Evolutionary conservation across 2,113 vertebrate species (phyloP).

Genomic region (Lagopus muta): DNA sequence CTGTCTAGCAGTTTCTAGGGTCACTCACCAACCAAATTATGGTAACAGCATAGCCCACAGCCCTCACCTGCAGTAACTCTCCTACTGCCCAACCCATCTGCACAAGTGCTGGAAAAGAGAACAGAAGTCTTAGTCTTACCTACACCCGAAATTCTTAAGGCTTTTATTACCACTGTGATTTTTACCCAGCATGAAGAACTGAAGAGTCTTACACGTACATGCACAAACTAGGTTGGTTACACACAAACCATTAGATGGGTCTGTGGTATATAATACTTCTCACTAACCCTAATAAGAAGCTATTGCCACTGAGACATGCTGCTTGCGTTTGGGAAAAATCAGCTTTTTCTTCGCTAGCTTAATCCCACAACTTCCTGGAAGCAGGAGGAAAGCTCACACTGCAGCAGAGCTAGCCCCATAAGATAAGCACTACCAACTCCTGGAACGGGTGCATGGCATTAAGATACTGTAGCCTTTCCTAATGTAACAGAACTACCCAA

Average conservation of each 20-base stretch:
- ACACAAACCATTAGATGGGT: not conserved
- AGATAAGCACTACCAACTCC: not conserved
- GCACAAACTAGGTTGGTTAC: not conserved
- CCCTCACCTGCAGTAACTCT: not conserved
- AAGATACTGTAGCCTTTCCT: not conserved
- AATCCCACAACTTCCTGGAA: not conserved
- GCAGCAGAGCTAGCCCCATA: not conserved
- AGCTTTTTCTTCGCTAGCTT: not conserved
- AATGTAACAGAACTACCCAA: not conserved
- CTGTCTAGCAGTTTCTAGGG: not conserved
- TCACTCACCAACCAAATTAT: rapidly evolving
- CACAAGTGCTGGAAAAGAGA: not conserved
- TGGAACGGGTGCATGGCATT: not conserved
- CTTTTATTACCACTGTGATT: not conserved
- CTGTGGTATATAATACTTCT: not conserved
- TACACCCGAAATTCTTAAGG: not conserved
- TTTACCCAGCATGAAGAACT: not conserved
- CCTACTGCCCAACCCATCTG: not conserved
- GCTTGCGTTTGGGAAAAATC: not conserved
- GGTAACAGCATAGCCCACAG: not conserved
- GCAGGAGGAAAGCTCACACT: not conserved
- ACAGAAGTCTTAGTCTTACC: not conserved
- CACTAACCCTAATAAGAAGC: not conserved
- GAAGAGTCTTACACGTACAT: not conserved
- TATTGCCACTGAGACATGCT: not conserved